Conservation (phyloP, 2,888 invertebrate genomes). For the Tipula unca region DNA sequence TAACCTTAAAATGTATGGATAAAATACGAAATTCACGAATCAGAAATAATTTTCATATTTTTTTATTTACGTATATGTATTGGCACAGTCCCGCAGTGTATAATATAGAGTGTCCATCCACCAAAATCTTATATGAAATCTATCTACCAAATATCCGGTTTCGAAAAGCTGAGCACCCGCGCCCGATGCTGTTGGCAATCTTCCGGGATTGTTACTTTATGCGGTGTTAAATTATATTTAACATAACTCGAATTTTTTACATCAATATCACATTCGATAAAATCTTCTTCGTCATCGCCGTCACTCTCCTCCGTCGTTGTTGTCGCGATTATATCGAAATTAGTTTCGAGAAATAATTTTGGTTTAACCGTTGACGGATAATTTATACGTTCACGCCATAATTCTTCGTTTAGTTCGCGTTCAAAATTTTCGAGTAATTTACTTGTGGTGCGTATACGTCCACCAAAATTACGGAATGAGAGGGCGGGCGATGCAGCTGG, state of each 20-base stretch:
- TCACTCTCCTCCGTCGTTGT: background rate
- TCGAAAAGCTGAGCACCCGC: conserved; percentile 46
- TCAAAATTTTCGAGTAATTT: conserved; percentile 52
- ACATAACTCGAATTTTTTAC: background rate
- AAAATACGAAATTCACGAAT: background rate
- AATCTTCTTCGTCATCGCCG: conserved; percentile 45
- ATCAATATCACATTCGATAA: conserved; percentile 32
- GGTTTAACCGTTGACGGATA: conserved; percentile 59
- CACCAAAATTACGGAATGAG: background rate
- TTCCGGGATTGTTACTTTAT: conserved; percentile 54
- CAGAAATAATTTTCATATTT: background rate
- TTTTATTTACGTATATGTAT: background rate
- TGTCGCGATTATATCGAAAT: background rate
- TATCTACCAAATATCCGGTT: conserved; percentile 63
- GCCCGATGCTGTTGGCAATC: conserved; percentile 55
- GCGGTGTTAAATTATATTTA: conserved; percentile 28
- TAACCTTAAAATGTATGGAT: background rate
- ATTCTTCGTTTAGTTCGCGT: conserved; percentile 52
- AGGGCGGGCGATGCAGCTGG: background rate
- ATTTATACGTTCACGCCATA: conserved; percentile 59
- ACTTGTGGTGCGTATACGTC: conserved; percentile 25
- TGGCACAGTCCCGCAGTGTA: background rate
- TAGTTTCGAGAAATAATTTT: conserved; percentile 34
- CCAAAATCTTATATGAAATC: background rate
- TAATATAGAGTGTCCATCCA: background rate